phyloP scores from a whole-genome alignment of 1,140 invertebrate species.

The Ephestia elutella region DNA sequence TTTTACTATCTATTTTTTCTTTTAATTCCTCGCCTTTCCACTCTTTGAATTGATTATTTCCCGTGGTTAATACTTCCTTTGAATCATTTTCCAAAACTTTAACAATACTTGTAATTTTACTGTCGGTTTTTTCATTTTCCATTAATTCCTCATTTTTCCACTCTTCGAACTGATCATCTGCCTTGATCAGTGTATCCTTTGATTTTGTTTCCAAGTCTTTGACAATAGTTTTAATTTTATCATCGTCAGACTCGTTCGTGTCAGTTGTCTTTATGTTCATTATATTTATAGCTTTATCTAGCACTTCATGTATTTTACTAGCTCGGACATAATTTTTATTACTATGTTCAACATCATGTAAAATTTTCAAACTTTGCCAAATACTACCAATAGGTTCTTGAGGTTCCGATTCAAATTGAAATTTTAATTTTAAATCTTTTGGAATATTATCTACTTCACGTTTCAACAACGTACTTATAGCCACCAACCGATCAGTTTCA shows the following conservation, averaged over 20 bases:
- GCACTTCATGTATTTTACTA: constrained; percentile 32
- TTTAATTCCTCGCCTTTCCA: no score
- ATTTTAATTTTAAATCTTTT: constrained; percentile 26
- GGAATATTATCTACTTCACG: constrained; percentile 41
- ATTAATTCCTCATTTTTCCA: constrained; percentile 19
- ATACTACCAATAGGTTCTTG: constrained; percentile 24
- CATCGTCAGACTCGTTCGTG: constrained; percentile 16
- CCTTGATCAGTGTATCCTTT: constrained; percentile 7
- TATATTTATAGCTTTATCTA: constrained; percentile 28
- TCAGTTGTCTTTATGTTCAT: constrained; percentile 14
- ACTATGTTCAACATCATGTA: constrained; percentile 33
- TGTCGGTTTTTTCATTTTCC: not conserved
- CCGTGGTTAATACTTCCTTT: no score
- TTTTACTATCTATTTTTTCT: no score
- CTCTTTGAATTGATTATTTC: no score
- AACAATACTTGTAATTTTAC: no score
- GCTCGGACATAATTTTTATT: constrained; percentile 29
- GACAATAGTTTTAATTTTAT: constrained; percentile 32
- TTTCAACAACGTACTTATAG: constrained; percentile 38
- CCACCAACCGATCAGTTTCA: constrained; percentile 35
- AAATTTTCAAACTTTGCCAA: constrained; percentile 34
- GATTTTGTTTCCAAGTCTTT: constrained; percentile 19
- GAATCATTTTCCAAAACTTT: no score
- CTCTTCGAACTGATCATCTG: constrained; percentile 14
- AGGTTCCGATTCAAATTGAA: constrained; percentile 22